Percentiles rank a stretch among this genome's conserved stretches.
Evolutionary conservation across 1,140 invertebrate genomes (phyloP).

Genomic region (Conopomorpha cramerella): DNA sequence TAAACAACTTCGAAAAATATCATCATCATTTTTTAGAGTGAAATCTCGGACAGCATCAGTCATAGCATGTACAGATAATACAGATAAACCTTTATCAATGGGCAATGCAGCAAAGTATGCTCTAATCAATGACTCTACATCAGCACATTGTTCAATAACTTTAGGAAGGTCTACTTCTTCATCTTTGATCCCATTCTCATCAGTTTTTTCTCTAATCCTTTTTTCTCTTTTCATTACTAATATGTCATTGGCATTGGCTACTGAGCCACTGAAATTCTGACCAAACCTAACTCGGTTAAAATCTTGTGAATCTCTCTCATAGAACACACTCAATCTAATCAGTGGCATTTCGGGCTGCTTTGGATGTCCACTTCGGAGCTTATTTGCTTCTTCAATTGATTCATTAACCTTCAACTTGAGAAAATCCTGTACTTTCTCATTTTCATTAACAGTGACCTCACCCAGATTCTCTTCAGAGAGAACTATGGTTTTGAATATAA

Average conservation of each 20-base stretch:
- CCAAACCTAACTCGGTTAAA: constrained; percentile 80
- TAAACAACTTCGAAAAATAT: not conserved
- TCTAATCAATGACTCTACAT: constrained; percentile 10
- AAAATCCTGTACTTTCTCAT: constrained; percentile 59
- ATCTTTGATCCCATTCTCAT: too few species aligned
- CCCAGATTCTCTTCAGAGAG: constrained; percentile 58
- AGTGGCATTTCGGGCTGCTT: constrained; percentile 79
- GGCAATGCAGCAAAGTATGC: constrained; percentile 13
- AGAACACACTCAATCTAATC: constrained; percentile 80
- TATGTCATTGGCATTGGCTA: constrained; percentile 37
- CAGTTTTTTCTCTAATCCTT: not conserved
- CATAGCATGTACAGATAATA: not conserved
- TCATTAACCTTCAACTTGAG: constrained; percentile 59
- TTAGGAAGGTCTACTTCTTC: too few species aligned
- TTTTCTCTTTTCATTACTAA: not conserved
- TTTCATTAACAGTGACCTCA: constrained; percentile 49
- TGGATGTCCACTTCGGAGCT: constrained; percentile 64
- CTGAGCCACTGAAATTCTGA: constrained; percentile 65
- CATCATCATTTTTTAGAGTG: not conserved
- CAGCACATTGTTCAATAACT: too few species aligned
- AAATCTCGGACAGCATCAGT: not conserved
- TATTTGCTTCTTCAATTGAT: constrained; percentile 57
- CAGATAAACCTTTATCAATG: not conserved
- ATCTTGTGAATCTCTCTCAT: constrained; percentile 68
- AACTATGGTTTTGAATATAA: constrained; percentile 72